Conservation (phyloP, 2,113 vertebrate species). For the Plecturocebus donacophilus region DNA sequence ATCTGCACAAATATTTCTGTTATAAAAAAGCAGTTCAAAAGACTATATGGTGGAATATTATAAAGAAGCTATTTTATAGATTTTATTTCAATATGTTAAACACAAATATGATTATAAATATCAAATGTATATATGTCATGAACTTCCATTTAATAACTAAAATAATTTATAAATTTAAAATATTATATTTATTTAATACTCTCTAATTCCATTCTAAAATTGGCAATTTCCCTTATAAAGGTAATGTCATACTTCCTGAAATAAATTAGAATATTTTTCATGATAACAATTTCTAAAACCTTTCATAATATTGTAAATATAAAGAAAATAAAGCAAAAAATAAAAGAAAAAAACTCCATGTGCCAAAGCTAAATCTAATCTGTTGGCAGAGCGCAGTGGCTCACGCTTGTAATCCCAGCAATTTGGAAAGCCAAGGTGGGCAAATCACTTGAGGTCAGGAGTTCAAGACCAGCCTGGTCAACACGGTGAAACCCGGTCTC, state of each 20-base stretch:
- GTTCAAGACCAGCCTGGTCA: too few relatives aligned
- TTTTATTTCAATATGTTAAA: neutral
- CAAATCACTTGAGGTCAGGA: too few relatives aligned
- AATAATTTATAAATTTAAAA: slow-evolving; percentile 41
- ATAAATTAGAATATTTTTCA: neutral
- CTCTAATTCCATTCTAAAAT: neutral
- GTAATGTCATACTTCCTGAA: neutral
- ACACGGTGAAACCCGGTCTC: too few relatives aligned
- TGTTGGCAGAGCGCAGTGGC: too few relatives aligned
- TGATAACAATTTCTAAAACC: neutral
- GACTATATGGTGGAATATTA: neutral
- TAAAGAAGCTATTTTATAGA: neutral
- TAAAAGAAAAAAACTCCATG: neutral
- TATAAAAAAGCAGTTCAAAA: neutral
- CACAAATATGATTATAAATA: neutral
- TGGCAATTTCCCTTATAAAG: neutral
- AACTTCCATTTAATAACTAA: neutral
- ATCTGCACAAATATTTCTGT: neutral
- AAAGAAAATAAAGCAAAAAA: neutral
- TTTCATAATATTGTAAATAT: neutral
- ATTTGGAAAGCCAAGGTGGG: too few relatives aligned
- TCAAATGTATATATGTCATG: neutral
- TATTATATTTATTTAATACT: neutral
- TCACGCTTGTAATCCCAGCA: too few relatives aligned
- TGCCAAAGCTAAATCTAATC: neutral